A percentile compares a stretch with the other conserved stretches of the same genome.
Evolutionary conservation across 2,888 invertebrate species (phyloP).

Genomic region (Charanyca ferruginea): DNA sequence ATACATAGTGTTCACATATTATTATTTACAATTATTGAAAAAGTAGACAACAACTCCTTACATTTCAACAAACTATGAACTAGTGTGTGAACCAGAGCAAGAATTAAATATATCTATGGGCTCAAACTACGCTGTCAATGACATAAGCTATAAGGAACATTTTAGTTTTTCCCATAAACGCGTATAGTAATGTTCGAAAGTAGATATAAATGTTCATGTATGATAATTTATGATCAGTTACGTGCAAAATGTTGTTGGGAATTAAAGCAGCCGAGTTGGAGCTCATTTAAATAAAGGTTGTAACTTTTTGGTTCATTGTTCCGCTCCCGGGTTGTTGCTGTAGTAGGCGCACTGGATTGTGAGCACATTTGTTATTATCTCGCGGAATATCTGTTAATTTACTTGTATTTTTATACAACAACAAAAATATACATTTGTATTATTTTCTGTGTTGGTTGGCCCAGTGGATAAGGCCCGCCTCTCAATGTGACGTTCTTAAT

Average conservation of each 20-base stretch:
- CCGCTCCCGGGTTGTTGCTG: background rate
- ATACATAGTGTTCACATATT: too few species aligned
- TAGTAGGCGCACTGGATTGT: background rate
- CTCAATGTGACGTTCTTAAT: too few species aligned
- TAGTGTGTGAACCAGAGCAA: too few species aligned
- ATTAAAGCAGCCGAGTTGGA: constrained; percentile 22
- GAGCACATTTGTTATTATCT: constrained; percentile 1
- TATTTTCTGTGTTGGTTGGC: too few species aligned
- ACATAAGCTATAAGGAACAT: background rate
- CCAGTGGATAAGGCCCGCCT: too few species aligned
- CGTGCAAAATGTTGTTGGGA: constrained; percentile 32
- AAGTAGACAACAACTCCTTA: too few species aligned
- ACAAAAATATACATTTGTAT: background rate
- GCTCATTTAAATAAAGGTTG: constrained; percentile 45
- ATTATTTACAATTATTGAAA: too few species aligned
- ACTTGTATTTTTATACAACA: background rate
- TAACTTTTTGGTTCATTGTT: constrained; percentile 21
- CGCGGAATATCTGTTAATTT: background rate
- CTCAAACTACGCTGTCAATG: background rate
- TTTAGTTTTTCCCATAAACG: background rate
- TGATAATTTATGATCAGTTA: constrained; percentile 20
- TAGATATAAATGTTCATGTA: constrained; percentile 11
- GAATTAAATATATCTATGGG: too few species aligned
- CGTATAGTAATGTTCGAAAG: background rate
- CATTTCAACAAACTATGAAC: too few species aligned